Base-by-base conservation (phyloP, 2,797 vertebrate species). In the Pterois miles region DNA sequence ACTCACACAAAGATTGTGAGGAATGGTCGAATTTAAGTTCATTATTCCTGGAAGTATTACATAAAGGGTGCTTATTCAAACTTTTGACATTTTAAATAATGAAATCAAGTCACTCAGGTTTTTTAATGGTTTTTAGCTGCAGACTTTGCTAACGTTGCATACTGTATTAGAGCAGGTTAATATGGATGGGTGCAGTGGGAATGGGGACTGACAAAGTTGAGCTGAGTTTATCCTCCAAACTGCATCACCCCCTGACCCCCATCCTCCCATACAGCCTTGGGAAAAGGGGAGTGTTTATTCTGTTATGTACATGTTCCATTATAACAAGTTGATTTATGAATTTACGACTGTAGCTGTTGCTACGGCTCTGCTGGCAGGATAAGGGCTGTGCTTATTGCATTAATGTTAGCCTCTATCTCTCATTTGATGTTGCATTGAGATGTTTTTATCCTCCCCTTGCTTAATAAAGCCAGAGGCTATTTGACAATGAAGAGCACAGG, bases 301-400 rank as follows among this genome's bases (percentile, higher is more conserved):
- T 75, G 34, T 48, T 70, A 77, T 64, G 56, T 76, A 66, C 71
- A 76, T 71, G 65, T 81, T 66, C 74, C 57, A 65, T 84, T 78
- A 74, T 81, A 88, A 83, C 80, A 76, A 74, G 56, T 43, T 78
- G 74, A 90, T 90, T 80, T 82, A 90, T 88, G 36, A 78, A 77
- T n/a, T n/a, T n/a, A 80, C n/a, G 25, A 52, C 67, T 71, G 40
- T 27, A 78, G 76, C 78, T 78, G 82, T 87, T 88, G 75, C 82
- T 84, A 62, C 76, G 54, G 76, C 71, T 84, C 74, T 50, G 54
- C 76, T 59, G 83, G 82, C 34, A 70, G 70, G 54, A 65, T 34
- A 79, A 74, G 40, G 50, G 68, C 73, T 56, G 1, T 53, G 52
- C 66, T 63, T 53, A 66, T 68, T 83, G 78, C 68, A 70, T 82